Base-by-base conservation (phyloP, 1,140 invertebrate genomes). In the Chlorops oryzae region DNA sequence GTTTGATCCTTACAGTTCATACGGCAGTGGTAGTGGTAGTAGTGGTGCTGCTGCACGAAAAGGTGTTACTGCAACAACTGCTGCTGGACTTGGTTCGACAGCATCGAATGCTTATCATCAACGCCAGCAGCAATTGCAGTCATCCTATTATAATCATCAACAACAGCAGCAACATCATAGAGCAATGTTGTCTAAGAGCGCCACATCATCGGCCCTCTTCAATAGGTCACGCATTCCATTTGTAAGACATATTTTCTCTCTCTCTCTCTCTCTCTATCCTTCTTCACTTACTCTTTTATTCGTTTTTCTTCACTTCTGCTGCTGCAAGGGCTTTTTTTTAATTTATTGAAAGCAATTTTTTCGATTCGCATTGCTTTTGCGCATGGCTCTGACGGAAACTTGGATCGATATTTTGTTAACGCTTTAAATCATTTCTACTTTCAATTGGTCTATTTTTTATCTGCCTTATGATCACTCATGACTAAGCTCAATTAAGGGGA, bases 151-250 rank as follows among this genome's bases (percentile, higher is more conserved):
- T 50, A 37, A 51, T 22, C 65, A 55, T 21, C 35, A 28, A 15
- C 53, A 50, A 20, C 53, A 50, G n/a, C 44, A 51, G 27, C 40
- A 32, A 12, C 61, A 70, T 38, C 62, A 62, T 47, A 48, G 61
- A 65, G 13, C 62, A 69, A 45, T 56, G 59, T 56, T 70, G 52
- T 54, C 65, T 7, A 72, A 71, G 56, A 66, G 65, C 50, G 63
- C 70, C 55, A 70, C 66, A 43, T 62, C 63, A 44, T 59, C 70
- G 54, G 63, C 67, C 49, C 56, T 70, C 52, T 67, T 70, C 54
- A 55, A 70, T 55, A 70, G 65, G 60, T 72, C 69, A 59, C 70
- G 70, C 67, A 72, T 72, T 72, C 66, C 70, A 55, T 72, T 72
- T 70, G 70, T 72, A 72, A 72, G 70, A 63, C 50, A 52, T n/a